These are phyloP conservation scores for Mobula birostris DNA, from an alignment of 2,113 vertebrate genomes.

Conservation along the genomic window DNA sequence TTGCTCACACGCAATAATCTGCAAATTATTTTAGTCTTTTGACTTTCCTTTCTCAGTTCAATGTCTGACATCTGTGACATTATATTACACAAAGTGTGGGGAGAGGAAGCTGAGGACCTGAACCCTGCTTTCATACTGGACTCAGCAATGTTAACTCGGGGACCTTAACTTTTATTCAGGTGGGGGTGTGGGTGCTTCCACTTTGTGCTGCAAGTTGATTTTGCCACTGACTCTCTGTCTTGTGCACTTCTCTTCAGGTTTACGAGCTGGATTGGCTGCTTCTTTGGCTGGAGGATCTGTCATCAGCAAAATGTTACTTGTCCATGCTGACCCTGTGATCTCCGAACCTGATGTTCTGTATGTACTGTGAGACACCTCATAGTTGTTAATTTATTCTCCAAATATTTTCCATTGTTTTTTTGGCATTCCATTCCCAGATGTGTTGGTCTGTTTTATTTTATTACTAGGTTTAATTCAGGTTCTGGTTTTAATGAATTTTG, in stretches of 20 bases:
- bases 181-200: constrained; percentile 15
- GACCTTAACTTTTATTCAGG: background rate
- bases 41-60: constrained; percentile 27
- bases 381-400: background rate
- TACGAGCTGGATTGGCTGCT: constrained; percentile 72
- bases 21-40: background rate
- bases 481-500: background rate
- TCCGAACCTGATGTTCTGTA: constrained; percentile 86
- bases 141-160: constrained; percentile 17
- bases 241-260: constrained; percentile 52
- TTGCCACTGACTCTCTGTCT: constrained; percentile 21
- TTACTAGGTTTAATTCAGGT: background rate
- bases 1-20: background rate
- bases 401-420: background rate
- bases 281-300: constrained; percentile 80
- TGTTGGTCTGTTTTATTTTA: background rate
- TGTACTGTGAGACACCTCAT: constrained; percentile 49
- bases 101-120: background rate
- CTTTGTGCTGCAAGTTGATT: constrained; percentile 14
- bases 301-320: constrained; percentile 76
- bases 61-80: constrained; percentile 4
- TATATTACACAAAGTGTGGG: constrained; percentile 6
- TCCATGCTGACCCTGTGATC: constrained; percentile 83
- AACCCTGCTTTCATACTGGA: constrained; percentile 17
- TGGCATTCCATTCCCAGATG: background rate